Evolutionary conservation across 1,140 invertebrate genomes (phyloP).

Genomic region (Cataglyphis hispanica): DNA sequence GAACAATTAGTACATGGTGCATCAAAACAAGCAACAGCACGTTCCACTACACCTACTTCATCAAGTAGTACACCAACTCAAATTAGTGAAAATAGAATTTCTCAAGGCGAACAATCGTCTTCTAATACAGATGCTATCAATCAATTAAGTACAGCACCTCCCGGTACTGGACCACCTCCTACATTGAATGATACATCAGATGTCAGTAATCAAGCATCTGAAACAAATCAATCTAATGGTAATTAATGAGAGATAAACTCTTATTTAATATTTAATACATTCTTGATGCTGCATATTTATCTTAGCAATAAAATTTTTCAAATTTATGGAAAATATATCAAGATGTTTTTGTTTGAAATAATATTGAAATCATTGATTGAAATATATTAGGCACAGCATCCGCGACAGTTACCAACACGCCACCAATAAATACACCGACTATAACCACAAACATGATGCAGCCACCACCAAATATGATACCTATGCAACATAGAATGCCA

Average conservation of each 20-base stretch:
- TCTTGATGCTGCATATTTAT: neutral
- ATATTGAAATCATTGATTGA: neutral
- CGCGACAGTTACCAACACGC: slow-evolving; percentile 78
- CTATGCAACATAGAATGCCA: slow-evolving; percentile 88
- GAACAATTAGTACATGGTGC: slow-evolving; percentile 85
- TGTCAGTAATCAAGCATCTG: slow-evolving; percentile 73
- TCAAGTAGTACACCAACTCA: slow-evolving; percentile 69
- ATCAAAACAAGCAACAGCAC: slow-evolving; percentile 79
- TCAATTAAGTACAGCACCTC: slow-evolving; percentile 83
- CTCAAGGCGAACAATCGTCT: slow-evolving; percentile 75
- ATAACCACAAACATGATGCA: slow-evolving; percentile 87
- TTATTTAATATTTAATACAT: slow-evolving; percentile 21
- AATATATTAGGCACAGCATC: slow-evolving; percentile 69
- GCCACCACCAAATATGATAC: slow-evolving; percentile 87
- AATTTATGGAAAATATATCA: neutral
- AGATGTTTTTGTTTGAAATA: neutral
- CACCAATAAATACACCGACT: slow-evolving; percentile 80
- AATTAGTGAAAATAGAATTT: slow-evolving; percentile 74
- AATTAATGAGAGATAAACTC: slow-evolving; percentile 24
- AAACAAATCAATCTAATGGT: slow-evolving; percentile 83
- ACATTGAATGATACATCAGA: slow-evolving; percentile 79
- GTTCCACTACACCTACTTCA: slow-evolving; percentile 68
- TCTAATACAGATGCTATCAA: slow-evolving; percentile 79
- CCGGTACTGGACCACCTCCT: slow-evolving; percentile 83
- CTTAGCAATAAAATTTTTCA: neutral